A percentile compares a stretch with the other conserved stretches of the same genome.
Evolutionary conservation across 1,140 invertebrate genomes (phyloP).

Genomic region (Batillaria attramentaria): DNA sequence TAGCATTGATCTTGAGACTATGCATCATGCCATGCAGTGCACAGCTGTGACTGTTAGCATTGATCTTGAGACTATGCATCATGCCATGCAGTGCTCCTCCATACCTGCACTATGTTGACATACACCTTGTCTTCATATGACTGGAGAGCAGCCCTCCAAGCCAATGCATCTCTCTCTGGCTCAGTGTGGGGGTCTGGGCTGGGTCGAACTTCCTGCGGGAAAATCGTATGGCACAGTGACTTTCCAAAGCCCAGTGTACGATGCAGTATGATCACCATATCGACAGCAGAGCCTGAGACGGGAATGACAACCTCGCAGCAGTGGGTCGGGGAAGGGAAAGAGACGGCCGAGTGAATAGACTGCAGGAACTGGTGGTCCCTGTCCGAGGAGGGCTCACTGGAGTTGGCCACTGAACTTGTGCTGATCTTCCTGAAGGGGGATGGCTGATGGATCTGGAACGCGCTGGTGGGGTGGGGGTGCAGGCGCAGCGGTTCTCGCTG

Average conservation of each 20-base stretch:
- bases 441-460: no score
- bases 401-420: neutral
- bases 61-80: no score
- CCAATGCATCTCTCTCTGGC: neutral
- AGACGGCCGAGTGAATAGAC: conserved; percentile 34
- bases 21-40: no score
- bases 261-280: conserved; percentile 60
- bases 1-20: no score
- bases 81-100: no score
- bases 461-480: neutral
- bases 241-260: conserved; percentile 51
- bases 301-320: conserved; percentile 41
- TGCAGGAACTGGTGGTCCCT: conserved; percentile 29
- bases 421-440: conserved; percentile 2
- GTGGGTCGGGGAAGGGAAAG: conserved; percentile 28
- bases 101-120: conserved; percentile 12
- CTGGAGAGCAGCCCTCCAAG: neutral
- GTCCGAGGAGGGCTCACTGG: neutral
- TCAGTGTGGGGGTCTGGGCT: no score
- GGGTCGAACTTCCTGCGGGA: no score
- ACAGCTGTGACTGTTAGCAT: no score
- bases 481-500: neutral
- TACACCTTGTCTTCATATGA: neutral
- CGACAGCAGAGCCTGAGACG: conserved; percentile 58
- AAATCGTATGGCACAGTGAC: conserved; percentile 49